Base-by-base conservation (phyloP, 1,140 invertebrate genomes). In the Cydia strobilella region DNA sequence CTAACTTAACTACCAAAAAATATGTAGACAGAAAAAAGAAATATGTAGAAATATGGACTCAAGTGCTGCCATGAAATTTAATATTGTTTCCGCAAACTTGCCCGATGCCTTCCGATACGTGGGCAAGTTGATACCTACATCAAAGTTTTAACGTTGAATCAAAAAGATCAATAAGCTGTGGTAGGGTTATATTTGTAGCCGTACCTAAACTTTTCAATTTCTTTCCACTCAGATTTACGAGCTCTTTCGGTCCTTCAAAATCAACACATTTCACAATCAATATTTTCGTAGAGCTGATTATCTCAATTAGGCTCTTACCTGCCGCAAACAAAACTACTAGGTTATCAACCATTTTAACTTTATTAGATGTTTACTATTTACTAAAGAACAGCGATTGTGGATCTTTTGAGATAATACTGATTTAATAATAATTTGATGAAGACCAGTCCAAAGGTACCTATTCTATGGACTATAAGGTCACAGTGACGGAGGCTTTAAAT, bases 291-390 rank as follows among this genome's bases (percentile, higher is more conserved):
- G n/a, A 18, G n/a, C n/a, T 54, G 15, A 18, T 54, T 54, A 54
- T n/a, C 12, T 45, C 42, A 45, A 45, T 13, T 13, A 42, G 42
- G 42, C 42, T 45, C 42, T 45, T 45, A 45, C 42, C 10, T 15
- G 13, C 2, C 42, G 42, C 42, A 45, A 45, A 45, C 12, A 45
- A 45, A 3, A 45, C 15, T 13, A 54, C 15, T 9, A 1, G 2
- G 7, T 18, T 54, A 54, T 6, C n/a, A 18, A 9, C 25, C 15
- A n/a, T 31, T 66, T 66, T 66, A 66, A 27, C 27, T 66, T 66
- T 66, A 35, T 66, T 31, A 66, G 25, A 25, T 66, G 27, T 31
- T 66, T 66, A 66, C 10, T 25, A 4, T 31, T 66, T 66, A 66
- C 10, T 25, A 4, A 31, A 15, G 63, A 66, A 66, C 9, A 54